Evolutionary conservation across 2,797 vertebrate species (phyloP), one percentile per base, ranked within the genome.

Genomic region (Clarias platycephalus): DNA sequence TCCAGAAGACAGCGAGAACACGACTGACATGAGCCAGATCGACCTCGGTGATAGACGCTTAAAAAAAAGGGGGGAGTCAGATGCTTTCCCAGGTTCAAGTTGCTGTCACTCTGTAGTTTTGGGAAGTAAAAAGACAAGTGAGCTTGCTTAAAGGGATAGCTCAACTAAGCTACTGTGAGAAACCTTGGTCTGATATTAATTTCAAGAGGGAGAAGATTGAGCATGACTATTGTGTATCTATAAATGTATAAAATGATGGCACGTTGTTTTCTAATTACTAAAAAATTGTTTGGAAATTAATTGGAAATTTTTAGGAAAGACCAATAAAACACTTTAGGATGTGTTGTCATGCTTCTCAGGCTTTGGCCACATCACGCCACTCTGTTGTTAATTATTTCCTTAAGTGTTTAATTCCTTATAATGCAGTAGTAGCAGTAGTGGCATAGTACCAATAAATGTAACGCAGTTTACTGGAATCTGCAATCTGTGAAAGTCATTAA

Each of bases 1-100:
- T 53, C 64, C 62, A 85, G 74, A 71, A 88, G 88, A 90, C 90
- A 87, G 89, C 89, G 63, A 77, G 78, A 75, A 92, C 90, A 89
- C 0, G 76, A 90, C 91, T 86, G 84, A 92, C 91, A 89, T 71
- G 87, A 91, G 88, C 85, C 80, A 86, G 10, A 84, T 84, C 44
- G 75, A 90, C 88, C 89, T 88, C 88, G 80, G n/a, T 68, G 88
- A 87, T 87, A 90, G 85, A 88, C 58, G 88, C 85, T 89, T 85
- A 92, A 87, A 89, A 88, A 86, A 44, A 28, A 4, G 0, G 57
- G 85, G 71, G 49, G 86, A 66, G 90, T 91, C 87, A 91, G 68
- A 83, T 88, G 89, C 84, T 81, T 87, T 89, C 83, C 60, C 28
- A 75, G 49, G 67, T 77, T 63, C 86, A 60, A 75, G 87, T 74